Evolutionary conservation across 2,113 vertebrate species (phyloP), one percentile per base, ranked within the genome.

Genomic region (Lipotes vexillifer): DNA sequence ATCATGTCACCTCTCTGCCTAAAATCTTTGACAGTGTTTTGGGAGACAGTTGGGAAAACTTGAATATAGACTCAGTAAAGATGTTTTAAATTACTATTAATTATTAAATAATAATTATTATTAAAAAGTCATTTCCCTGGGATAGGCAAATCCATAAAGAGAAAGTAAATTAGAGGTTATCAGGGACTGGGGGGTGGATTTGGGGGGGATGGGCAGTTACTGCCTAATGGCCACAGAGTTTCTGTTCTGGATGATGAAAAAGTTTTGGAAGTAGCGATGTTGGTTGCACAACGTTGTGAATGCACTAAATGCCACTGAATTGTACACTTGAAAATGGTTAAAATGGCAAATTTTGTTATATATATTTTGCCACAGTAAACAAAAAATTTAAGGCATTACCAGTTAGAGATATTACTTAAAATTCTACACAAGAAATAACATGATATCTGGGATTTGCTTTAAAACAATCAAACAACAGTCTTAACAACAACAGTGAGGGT

Each of bases 31-130:
- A 69, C 41, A 78, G 9, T 85, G 55, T 78, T 65, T 97, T 94
- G 93, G 23, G n/a, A 93, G 77, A 59, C 29, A 93, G 15, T 86
- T 95, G 49, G 15, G 57, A 72, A 74, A 96, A 63, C 17, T 49
- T 93, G 71, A 96, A 81, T 86, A 94, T n/a, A 69, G 80, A 80
- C n/a, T 75, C 69, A 87, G 72, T 86, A 89, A 94, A 90, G 23
- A 72, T 95, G 25, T 91, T 90, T 52, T 61, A 95, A 91, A 82
- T 61, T 65, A 49, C 36, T 81, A 36, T 72, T 65, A 46, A 90
- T 49, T 84, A 90, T 77, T 90, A 78, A 69, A 69, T 33, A 78
- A 59, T 66, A 61, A 59, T 57, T 23, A 69, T 17, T 86, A 63
- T 61, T 92, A 23, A 91, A 90, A 85, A 57, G 46, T 61, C 8